Percentiles rank a stretch among this genome's conserved stretches.
phyloP scores from a whole-genome alignment of 2,888 invertebrate species.

The Lysandra coridon region DNA sequence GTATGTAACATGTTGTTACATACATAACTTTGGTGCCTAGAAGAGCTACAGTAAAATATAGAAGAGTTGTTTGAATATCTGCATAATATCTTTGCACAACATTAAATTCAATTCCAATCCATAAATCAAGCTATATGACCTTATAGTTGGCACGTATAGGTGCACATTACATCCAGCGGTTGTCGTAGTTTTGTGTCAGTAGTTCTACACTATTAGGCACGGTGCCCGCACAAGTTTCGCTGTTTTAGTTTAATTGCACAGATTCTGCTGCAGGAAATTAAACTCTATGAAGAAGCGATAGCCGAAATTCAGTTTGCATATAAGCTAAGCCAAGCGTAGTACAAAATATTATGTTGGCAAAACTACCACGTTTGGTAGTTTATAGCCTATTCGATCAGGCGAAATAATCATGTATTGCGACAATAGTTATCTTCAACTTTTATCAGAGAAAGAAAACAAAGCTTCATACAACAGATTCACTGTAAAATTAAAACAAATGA shows the following conservation, averaged over 20 bases:
- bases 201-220: not conserved
- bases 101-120: not conserved
- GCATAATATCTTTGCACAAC: too few relatives aligned
- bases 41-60: too few relatives aligned
- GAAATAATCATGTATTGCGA: not conserved
- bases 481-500: too few relatives aligned
- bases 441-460: too few relatives aligned
- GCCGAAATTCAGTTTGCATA: not conserved
- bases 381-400: not conserved
- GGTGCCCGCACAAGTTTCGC: not conserved
- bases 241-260: slow-evolving; percentile 14
- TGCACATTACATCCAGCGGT: not conserved
- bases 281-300: slow-evolving; percentile 1
- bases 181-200: not conserved
- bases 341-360: too few relatives aligned
- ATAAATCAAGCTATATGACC: not conserved
- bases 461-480: too few relatives aligned
- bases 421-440: too few relatives aligned
- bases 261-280: not conserved
- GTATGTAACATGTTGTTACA: too few relatives aligned
- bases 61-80: too few relatives aligned
- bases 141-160: not conserved
- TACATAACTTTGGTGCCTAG: too few relatives aligned
- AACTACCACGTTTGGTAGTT: not conserved
- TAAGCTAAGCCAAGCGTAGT: not conserved